Evolutionary conservation across 23 tunicate genomes (phyloP).

Genomic region (Diplosoma virens): DNA sequence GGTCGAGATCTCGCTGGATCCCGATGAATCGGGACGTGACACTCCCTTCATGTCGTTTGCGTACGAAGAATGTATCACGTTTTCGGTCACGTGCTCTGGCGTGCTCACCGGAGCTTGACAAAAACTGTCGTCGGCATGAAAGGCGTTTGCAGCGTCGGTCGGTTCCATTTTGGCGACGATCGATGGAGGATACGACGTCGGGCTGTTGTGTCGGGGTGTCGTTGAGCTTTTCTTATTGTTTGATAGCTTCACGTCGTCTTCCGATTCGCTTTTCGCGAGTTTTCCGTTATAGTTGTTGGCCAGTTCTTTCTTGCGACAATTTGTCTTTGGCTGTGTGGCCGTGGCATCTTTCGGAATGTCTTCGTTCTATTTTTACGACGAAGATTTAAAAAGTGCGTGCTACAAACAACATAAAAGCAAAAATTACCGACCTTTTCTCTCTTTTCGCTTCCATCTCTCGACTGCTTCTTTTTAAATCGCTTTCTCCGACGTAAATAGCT

Average conservation of each 20-base stretch:
- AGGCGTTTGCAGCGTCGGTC: not conserved
- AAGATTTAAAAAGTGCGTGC: too few species aligned
- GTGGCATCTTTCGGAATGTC: too few species aligned
- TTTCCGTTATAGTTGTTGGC: too few species aligned
- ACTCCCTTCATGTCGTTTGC: not conserved
- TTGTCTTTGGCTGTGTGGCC: too few species aligned
- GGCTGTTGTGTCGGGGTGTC: not conserved
- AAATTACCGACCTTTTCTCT: constrained; percentile 48
- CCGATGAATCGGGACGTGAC: constrained; percentile 49
- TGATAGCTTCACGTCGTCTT: not conserved
- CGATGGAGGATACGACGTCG: not conserved
- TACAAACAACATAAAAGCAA: too few species aligned
- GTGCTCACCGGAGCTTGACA: not conserved
- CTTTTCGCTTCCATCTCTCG: constrained; percentile 47
- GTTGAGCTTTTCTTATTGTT: not conserved
- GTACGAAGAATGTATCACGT: not conserved
- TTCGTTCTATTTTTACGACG: too few species aligned
- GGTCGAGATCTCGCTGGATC: constrained; percentile 48
- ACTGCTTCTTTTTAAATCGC: constrained; percentile 79
- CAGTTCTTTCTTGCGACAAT: too few species aligned
- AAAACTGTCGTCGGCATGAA: not conserved
- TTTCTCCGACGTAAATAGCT: constrained; percentile 89
- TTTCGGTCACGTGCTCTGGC: not conserved
- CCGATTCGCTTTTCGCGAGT: constrained; percentile 12
- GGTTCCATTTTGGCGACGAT: constrained; percentile 24